Evolutionary conservation across 2,113 vertebrate genomes (phyloP), one percentile per base, ranked within the genome.

Genomic region (Gulo gulo): DNA sequence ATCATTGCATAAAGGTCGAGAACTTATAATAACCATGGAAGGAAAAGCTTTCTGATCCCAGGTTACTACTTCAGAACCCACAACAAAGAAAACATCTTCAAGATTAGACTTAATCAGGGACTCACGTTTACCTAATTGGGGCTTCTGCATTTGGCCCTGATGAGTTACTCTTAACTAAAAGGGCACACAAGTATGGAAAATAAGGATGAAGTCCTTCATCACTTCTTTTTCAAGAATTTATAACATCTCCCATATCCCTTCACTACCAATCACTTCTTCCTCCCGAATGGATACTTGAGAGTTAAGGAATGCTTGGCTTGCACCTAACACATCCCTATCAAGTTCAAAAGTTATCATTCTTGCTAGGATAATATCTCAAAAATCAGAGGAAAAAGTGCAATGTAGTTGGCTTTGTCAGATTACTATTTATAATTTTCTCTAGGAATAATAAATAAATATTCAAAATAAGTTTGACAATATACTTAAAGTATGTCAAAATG

Each of bases 51-150:
- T 90, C 63, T 12, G 87, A 85, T 14, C n/a, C 18, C 63, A 91
- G 57, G 39, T 14, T 74, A 81, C 10, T 59, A 42, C 45, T 91
- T 59, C 45, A 93, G 95, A 85, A 13, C 24, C 12, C 31, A 91
- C 15, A 34, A 91, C 24, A 96, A 93, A 83, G 24, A 80, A 95
- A 97, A 73, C 52, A 96, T 73, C 59, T 78, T 85, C 57, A 76
- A 67, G 29, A 96, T 74, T 91, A 88, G 23, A 63, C 3, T 82
- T 26, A 55, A 88, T 36, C 42, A 67, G 11, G 94, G 59, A 24
- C n/a, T 76, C 24, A 39, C 26, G 12, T 79, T 47, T 81, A 61
- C 57, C n/a, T 82, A 95, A 92, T 69, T 36, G 85, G 74, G 13
- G 59, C 63, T 61, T 96, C 63, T 24, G 8, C 14, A 2, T 79